These are phyloP conservation scores for Trachelus troglodyta DNA, from an alignment of 2,888 invertebrate species.

Conservation along the genomic window DNA sequence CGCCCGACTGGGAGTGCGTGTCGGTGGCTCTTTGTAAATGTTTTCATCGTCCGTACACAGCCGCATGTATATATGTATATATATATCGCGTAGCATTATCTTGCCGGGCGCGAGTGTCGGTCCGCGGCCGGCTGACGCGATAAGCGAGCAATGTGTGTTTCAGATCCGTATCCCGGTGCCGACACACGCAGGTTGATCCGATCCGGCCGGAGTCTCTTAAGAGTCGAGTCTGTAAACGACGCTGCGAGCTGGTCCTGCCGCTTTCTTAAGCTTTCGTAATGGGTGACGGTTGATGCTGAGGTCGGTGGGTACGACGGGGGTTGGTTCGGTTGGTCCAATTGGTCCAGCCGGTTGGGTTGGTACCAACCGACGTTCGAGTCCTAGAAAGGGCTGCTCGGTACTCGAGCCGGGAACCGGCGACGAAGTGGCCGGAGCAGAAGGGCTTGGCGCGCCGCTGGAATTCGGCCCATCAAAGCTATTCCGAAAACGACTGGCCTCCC, in stretches of 20 bases:
- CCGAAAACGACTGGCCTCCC: conserved; percentile 4
- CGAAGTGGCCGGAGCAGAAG: neutral
- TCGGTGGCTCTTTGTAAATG: too few relatives aligned
- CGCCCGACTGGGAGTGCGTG: too few relatives aligned
- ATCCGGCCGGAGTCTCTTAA: conserved; percentile 5
- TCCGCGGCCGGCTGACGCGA: conserved; percentile 30
- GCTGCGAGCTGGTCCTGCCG: neutral
- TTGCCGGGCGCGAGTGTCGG: conserved; percentile 12
- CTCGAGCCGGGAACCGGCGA: neutral
- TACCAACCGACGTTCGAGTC: too few relatives aligned
- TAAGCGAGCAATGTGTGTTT: conserved; percentile 44
- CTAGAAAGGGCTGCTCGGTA: too few relatives aligned
- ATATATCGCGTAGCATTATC: conserved; percentile 27
- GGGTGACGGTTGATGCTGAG: too few relatives aligned
- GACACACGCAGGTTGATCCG: conserved; percentile 42
- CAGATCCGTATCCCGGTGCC: conserved; percentile 38
- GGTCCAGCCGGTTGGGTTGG: too few relatives aligned
- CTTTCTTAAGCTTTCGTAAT: too few relatives aligned
- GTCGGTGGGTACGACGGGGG: too few relatives aligned
- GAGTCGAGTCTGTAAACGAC: neutral
- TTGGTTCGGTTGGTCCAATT: too few relatives aligned
- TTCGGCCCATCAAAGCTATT: neutral
- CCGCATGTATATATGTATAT: neutral
- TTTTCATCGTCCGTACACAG: neutral
- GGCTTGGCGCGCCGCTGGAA: neutral